A percentile compares a stretch with the other conserved stretches of the same genome.
phyloP scores from a whole-genome alignment of 2,113 vertebrate species.

The Eulacestoma nigropectus region DNA sequence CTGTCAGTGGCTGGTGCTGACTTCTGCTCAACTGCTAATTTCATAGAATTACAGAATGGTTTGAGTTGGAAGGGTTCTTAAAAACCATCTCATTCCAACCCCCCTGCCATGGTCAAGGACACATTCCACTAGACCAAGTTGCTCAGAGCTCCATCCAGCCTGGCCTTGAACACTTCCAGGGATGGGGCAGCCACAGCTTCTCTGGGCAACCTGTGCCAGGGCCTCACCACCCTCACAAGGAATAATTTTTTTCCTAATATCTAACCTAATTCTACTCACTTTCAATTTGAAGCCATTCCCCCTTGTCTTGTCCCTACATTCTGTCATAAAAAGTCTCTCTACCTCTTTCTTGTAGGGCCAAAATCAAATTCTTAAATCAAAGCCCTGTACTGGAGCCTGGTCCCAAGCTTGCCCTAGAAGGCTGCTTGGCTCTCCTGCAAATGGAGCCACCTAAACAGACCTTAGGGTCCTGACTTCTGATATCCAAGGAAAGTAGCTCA shows the following conservation, averaged over 20 bases:
- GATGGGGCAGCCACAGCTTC: background rate
- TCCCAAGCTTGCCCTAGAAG: background rate
- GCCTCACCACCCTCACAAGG: background rate
- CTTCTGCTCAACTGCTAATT: background rate
- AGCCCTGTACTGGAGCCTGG: background rate
- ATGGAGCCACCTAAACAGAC: background rate
- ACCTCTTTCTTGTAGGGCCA: background rate
- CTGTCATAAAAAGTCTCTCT: background rate
- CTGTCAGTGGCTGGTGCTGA: background rate
- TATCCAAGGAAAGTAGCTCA: background rate
- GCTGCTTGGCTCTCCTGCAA: background rate
- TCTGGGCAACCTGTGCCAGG: background rate
- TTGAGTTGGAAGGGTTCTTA: background rate
- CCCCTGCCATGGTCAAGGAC: too few relatives aligned
- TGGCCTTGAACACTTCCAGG: background rate
- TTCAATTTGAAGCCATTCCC: background rate
- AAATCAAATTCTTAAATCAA: background rate
- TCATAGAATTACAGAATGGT: background rate
- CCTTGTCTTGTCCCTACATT: background rate
- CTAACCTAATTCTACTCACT: background rate
- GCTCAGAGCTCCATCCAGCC: background rate
- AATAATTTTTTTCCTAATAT: background rate
- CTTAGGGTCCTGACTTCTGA: rapidly evolving
- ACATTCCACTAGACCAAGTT: background rate
- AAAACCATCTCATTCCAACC: background rate